Percentiles rank a stretch among this genome's conserved stretches.
Conservation (phyloP, 1,140 invertebrate genomes). For the Prorops nasuta region DNA sequence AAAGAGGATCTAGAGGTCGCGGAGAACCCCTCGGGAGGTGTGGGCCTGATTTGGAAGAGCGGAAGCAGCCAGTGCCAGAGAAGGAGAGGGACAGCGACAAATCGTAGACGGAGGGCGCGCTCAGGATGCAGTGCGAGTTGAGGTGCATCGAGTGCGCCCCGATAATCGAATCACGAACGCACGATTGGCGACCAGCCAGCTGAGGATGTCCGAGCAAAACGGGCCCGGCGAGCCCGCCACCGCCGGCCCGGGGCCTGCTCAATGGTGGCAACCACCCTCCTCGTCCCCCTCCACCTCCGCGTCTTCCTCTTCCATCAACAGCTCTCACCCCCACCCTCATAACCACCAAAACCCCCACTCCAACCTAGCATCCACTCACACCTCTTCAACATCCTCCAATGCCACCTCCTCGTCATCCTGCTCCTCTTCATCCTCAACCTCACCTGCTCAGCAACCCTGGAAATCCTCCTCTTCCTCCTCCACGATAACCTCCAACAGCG, state of each 20-base stretch:
- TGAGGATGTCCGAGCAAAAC: slow-evolving; percentile 56
- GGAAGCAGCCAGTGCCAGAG: too few species aligned
- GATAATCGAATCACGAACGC: slow-evolving; percentile 34
- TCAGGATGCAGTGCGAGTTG: slow-evolving; percentile 47
- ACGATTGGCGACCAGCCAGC: slow-evolving; percentile 40
- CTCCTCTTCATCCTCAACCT: background rate
- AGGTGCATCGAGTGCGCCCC: slow-evolving; percentile 19
- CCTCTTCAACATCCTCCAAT: slow-evolving; percentile 31
- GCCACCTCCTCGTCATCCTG: slow-evolving; percentile 27
- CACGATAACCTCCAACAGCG: slow-evolving; percentile 18
- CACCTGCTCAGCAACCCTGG: background rate
- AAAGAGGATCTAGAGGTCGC: too few species aligned
- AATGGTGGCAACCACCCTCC: slow-evolving; percentile 47
- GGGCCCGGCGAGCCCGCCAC: slow-evolving; percentile 43
- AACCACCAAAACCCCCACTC: too few species aligned
- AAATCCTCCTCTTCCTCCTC: background rate
- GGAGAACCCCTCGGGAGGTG: too few species aligned
- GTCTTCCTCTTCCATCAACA: slow-evolving; percentile 26
- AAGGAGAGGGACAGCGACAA: too few species aligned
- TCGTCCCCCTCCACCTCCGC: slow-evolving; percentile 20
- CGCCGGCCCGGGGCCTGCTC: slow-evolving; percentile 35
- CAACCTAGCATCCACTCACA: too few species aligned
- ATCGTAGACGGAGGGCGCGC: slow-evolving; percentile 12
- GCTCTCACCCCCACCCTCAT: too few species aligned
- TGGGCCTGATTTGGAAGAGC: too few species aligned